Evolutionary conservation across 2,113 vertebrate species (phyloP).

Genomic region (Merops nubicus): DNA sequence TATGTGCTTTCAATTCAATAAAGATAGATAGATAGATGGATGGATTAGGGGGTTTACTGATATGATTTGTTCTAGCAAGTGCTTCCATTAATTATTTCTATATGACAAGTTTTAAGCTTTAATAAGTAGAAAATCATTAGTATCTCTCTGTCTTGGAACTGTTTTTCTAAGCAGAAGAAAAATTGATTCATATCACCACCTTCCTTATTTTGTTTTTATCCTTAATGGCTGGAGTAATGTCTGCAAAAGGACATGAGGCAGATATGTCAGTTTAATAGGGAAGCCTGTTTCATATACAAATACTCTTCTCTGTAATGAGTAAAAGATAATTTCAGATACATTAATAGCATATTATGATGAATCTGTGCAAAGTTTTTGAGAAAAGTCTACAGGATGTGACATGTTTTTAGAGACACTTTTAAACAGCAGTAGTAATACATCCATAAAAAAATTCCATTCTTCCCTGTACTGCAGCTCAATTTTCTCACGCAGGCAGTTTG

Average conservation of each 20-base stretch:
- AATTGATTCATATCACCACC: background rate
- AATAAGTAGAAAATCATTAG: background rate
- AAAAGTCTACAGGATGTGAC: background rate
- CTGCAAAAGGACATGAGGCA: background rate
- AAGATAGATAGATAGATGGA: background rate
- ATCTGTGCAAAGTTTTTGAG: background rate
- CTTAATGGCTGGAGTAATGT: background rate
- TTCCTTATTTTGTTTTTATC: background rate
- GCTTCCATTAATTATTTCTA: background rate
- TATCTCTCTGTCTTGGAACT: background rate
- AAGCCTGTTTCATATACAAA: background rate
- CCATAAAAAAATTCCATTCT: background rate
- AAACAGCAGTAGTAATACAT: background rate
- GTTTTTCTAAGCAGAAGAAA: background rate
- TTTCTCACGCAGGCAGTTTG: background rate
- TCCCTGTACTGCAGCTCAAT: background rate
- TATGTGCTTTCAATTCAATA: background rate
- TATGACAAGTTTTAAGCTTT: background rate
- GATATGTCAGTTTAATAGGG: background rate
- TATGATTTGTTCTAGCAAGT: background rate
- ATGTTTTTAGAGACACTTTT: background rate
- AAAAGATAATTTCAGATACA: background rate
- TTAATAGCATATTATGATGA: background rate
- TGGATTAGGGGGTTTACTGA: background rate
- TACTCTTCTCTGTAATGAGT: background rate